Evolutionary conservation across 2,113 vertebrate genomes (phyloP), one percentile per base, ranked within the genome.

Genomic region (Micronycteris hirsuta): DNA sequence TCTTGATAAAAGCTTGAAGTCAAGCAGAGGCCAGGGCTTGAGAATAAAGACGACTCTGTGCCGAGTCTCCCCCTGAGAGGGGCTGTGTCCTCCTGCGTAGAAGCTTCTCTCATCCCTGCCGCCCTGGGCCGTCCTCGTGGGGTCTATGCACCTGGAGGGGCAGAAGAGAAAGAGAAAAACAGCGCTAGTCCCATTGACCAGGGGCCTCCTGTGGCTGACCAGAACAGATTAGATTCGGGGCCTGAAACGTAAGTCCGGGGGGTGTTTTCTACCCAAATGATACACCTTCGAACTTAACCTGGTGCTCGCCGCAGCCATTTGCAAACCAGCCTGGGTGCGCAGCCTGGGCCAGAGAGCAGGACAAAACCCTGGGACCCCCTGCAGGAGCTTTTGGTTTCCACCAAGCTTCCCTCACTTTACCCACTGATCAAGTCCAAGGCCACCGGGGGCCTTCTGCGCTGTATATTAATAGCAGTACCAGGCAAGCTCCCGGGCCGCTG

Each of bases 401-500:
- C 24, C 14, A 13, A 61, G 20, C 63, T 63, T 36, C 15, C 0
- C 47, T 26, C 17, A 20, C 31, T 56, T 82, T 56, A 61, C 68
- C 17, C 63, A 13, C 38, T 71, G 86, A 43, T 38, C 24, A n/a
- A 63, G 22, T 4, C 56, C 28, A 7, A 20, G 61, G 36, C 63
- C 24, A 26, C 0, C 0, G 38, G 43, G 12, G 28, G 92, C 84
- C 83, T 89, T 85, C 81, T 20, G 36, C 6, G 5, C 77, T 82
- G 93, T 86, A 86, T 95, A 92, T 96, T 97, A 96, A 96, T 96
- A 89, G 54, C 74, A 20, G 15, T 22, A 13, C 22, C 15, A 20
- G 65, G 36, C 65, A 1, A 11, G 52, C 70, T 78, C 95, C 65
- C 0, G 47, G 82, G 58, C 81, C 31, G 68, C 56, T 1, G 3